phyloP scores from a whole-genome alignment of 2,113 vertebrate species.

The Orycteropus afer region DNA sequence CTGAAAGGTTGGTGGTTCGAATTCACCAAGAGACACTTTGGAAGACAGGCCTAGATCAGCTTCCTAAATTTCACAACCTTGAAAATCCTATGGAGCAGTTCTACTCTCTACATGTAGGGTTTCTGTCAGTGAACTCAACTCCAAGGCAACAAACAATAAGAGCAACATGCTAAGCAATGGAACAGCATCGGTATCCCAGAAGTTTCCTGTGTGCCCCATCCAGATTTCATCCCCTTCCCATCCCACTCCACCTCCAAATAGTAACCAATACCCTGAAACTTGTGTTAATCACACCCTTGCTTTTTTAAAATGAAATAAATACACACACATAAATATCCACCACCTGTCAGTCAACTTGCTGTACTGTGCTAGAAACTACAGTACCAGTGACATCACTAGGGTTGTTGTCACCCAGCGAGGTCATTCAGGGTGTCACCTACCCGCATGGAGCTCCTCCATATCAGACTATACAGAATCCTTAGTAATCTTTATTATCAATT shows the following conservation, averaged over 20 bases:
- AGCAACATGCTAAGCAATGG: neutral
- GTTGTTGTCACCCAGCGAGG: too few relatives aligned
- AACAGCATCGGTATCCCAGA: neutral
- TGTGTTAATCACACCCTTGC: neutral
- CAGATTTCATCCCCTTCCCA: rapidly evolving
- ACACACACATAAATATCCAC: too few relatives aligned
- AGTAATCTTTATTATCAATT: too few relatives aligned
- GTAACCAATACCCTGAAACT: neutral
- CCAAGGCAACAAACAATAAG: too few relatives aligned
- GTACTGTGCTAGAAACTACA: too few relatives aligned
- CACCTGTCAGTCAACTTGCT: too few relatives aligned
- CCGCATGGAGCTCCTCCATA: too few relatives aligned
- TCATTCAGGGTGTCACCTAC: too few relatives aligned
- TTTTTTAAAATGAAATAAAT: neutral
- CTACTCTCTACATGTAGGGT: neutral
- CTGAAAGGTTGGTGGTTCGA: neutral
- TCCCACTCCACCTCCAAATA: neutral
- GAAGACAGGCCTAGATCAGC: neutral
- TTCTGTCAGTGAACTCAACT: too few relatives aligned
- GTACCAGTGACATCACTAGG: too few relatives aligned
- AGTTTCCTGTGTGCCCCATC: neutral
- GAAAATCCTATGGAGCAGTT: neutral
- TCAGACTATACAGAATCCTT: too few relatives aligned
- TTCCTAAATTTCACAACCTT: too few relatives aligned
- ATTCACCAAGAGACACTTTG: neutral